A percentile compares a stretch with the other conserved stretches of the same genome.
Evolutionary conservation across 2,113 vertebrate species (phyloP).

Genomic region (Cinclus cinclus): DNA sequence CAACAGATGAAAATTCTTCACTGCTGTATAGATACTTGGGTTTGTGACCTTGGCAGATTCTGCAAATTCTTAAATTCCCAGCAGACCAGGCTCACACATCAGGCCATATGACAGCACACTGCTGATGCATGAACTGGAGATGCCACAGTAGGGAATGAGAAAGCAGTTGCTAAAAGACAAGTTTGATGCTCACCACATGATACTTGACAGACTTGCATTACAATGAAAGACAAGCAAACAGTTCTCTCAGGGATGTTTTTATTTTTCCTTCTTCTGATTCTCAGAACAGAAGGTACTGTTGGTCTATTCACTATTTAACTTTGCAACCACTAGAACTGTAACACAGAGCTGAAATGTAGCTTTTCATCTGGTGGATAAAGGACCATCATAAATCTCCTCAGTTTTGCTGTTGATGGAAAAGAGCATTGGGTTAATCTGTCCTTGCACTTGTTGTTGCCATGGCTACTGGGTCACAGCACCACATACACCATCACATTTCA

Average conservation of each 20-base stretch:
- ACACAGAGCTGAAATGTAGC: not conserved
- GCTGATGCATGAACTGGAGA: constrained; percentile 2
- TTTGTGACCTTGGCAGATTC: not conserved
- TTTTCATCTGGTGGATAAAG: not conserved
- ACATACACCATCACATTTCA: not conserved
- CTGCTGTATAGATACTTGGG: not conserved
- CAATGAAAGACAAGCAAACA: not conserved
- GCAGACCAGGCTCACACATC: not conserved
- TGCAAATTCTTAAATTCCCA: not conserved
- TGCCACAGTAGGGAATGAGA: not conserved
- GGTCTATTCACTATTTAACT: not conserved
- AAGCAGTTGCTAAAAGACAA: not conserved
- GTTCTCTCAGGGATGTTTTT: not conserved
- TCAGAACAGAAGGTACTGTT: not conserved
- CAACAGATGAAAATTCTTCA: not conserved
- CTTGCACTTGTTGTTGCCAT: constrained; percentile 42
- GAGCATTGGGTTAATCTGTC: not conserved
- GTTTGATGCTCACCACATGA: not conserved
- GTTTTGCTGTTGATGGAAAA: not conserved
- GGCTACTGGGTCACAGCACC: constrained; percentile 32
- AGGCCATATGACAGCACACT: not conserved
- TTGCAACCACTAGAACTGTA: not conserved
- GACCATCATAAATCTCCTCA: not conserved
- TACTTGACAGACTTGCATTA: not conserved
- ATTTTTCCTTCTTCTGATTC: not conserved